A percentile compares a stretch with the other conserved stretches of the same genome.
Conservation (phyloP, 2,113 vertebrate species). For the Scomber scombrus region DNA sequence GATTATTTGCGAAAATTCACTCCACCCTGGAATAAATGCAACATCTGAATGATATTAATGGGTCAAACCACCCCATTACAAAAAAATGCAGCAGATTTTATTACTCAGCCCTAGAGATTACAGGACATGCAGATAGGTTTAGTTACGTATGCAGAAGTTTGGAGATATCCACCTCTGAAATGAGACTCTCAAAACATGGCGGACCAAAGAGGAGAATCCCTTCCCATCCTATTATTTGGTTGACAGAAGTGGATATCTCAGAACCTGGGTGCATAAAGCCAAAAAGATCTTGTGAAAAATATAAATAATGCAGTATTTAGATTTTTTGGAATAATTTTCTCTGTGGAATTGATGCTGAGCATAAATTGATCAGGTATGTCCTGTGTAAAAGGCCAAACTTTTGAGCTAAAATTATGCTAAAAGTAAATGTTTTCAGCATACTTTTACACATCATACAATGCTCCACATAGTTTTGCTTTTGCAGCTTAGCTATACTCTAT, state of each 20-base stretch:
- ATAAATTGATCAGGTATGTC: too few relatives aligned
- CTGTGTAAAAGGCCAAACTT: too few relatives aligned
- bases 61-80: background rate
- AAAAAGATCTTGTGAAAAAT: background rate
- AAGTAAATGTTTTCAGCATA: too few relatives aligned
- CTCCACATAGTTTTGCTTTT: too few relatives aligned
- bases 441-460: too few relatives aligned
- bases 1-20: constrained; percentile 19
- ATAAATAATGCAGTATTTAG: too few relatives aligned
- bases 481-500: too few relatives aligned
- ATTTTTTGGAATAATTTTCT: too few relatives aligned
- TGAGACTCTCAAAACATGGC: background rate
- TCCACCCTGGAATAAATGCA: constrained; percentile 39
- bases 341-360: too few relatives aligned
- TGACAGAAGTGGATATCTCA: background rate
- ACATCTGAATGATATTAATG: constrained; percentile 27
- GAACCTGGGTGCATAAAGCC: background rate
- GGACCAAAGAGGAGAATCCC: background rate
- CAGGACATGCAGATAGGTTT: background rate
- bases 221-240: background rate
- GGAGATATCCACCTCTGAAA: background rate
- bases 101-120: background rate
- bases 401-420: too few relatives aligned
- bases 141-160: background rate
- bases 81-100: background rate